Conservation (phyloP, 2,113 vertebrate genomes). For the Pterocles orientalis region DNA sequence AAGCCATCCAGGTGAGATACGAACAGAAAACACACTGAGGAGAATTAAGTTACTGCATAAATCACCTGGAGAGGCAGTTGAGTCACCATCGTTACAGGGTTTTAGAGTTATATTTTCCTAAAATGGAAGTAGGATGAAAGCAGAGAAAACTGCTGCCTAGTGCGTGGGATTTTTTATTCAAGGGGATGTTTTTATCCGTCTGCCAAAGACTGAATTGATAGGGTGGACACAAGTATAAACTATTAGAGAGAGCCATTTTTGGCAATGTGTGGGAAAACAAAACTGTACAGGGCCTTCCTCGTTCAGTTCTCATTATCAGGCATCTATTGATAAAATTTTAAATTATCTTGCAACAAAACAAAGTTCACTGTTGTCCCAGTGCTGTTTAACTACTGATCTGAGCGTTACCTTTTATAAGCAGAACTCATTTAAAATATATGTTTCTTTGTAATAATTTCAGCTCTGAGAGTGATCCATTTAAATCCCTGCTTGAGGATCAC, state of each 20-base stretch:
- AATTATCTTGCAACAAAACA: not conserved
- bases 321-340: not conserved
- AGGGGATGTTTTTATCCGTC: not conserved
- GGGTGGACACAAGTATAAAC: not conserved
- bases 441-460: not conserved
- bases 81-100: not conserved
- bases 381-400: not conserved
- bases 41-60: not conserved
- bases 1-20: not conserved
- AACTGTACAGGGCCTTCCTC: not conserved
- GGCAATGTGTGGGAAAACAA: not conserved
- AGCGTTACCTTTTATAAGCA: not conserved
- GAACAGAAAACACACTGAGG: not conserved
- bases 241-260: not conserved
- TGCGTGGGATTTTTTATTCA: not conserved
- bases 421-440: not conserved
- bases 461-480: not conserved
- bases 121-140: not conserved
- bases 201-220: not conserved
- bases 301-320: not conserved
- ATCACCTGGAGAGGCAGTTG: not conserved
- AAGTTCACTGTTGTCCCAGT: not conserved
- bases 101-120: slow-evolving; percentile 23
- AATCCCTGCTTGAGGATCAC: not conserved
- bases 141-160: not conserved